Percentiles rank a stretch among this genome's conserved stretches.
phyloP scores from a whole-genome alignment of 2,113 vertebrate genomes.

The Dendrocopos noguchii region DNA sequence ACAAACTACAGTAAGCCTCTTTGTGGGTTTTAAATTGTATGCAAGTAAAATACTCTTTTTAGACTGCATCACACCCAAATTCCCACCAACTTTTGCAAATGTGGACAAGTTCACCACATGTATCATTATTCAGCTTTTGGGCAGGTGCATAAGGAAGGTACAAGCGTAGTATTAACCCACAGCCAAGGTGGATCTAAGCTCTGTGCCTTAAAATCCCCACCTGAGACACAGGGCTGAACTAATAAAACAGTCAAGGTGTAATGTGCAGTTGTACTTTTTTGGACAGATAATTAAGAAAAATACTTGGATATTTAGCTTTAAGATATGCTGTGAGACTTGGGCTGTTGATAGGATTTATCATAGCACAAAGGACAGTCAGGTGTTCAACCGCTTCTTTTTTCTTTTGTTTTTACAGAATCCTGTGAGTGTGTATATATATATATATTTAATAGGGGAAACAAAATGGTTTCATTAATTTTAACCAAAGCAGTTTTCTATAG shows the following conservation, averaged over 20 bases:
- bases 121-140: not conserved
- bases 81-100: fast-evolving
- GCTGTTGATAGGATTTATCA: not conserved
- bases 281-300: not conserved
- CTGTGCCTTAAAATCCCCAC: not conserved
- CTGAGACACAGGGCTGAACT: not conserved
- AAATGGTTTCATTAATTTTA: conserved; percentile 22
- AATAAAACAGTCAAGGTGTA: not conserved
- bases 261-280: not conserved
- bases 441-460: not conserved
- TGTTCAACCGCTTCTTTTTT: not conserved
- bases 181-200: not conserved
- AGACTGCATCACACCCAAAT: not conserved
- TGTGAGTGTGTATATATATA: not conserved
- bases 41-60: not conserved
- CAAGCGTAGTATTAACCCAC: not conserved
- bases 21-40: not conserved
- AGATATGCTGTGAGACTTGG: not conserved
- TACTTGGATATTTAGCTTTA: not conserved
- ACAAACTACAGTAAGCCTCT: not conserved
- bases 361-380: not conserved
- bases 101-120: not conserved
- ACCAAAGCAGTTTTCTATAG: not conserved
- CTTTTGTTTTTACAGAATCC: not conserved
- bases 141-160: not conserved